Conservation (phyloP, 2,113 vertebrate genomes). For the Oceanodroma tethys region DNA sequence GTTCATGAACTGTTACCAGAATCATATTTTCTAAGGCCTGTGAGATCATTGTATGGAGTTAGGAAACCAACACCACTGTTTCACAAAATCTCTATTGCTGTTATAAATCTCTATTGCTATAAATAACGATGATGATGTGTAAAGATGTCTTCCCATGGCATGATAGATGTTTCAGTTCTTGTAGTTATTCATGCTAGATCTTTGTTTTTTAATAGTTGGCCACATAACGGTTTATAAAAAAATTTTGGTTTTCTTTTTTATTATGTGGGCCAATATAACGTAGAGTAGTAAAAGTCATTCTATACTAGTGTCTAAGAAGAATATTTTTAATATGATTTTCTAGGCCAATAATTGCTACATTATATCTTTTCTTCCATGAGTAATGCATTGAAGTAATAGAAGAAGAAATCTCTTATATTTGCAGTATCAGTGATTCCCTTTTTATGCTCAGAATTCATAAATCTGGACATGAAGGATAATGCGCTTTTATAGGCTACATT, state of each 20-base stretch:
- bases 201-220: background rate
- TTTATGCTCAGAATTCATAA: background rate
- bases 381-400: background rate
- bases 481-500: background rate
- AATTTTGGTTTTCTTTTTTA: background rate
- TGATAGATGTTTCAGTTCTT: background rate
- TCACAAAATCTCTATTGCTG: background rate
- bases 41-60: background rate
- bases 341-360: background rate
- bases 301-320: background rate
- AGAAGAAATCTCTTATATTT: background rate
- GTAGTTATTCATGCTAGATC: background rate
- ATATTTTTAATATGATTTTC: background rate
- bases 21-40: background rate
- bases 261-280: background rate
- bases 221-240: background rate
- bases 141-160: background rate
- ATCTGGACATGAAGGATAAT: background rate
- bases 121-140: background rate
- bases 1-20: background rate
- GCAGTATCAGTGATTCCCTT: background rate
- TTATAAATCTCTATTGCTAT: no score
- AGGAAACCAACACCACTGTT: background rate
- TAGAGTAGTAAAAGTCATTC: background rate
- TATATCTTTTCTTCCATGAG: background rate